Percentiles rank a stretch among this genome's conserved stretches.
These are phyloP conservation scores for Drosophila paulistorum DNA, from an alignment of 1,140 invertebrate genomes.

Conservation along the genomic window DNA sequence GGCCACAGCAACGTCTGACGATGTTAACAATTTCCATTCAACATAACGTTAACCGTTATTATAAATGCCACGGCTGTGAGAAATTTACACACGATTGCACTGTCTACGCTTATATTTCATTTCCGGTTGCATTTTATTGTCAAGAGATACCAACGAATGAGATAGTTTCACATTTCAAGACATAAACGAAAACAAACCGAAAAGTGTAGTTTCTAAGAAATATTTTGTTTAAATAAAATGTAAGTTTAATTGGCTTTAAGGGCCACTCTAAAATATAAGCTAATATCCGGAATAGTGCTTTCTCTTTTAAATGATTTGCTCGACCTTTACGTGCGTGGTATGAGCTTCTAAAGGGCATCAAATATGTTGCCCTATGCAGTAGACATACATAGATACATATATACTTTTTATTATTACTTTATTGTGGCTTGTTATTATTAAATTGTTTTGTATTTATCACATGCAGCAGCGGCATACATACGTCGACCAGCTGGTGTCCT, in stretches of 20 bases:
- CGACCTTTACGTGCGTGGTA: too few relatives aligned
- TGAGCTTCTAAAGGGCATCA: not conserved
- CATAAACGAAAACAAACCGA: not conserved
- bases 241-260: too few relatives aligned
- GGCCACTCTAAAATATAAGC: too few relatives aligned
- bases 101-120: conserved; percentile 57
- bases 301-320: too few relatives aligned
- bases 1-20: conserved; percentile 1
- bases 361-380: conserved; percentile 17
- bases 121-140: conserved; percentile 59
- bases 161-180: conserved; percentile 23
- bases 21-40: conserved; percentile 62
- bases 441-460: conserved; percentile 58
- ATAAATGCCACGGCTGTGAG: conserved; percentile 46
- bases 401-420: conserved; percentile 13
- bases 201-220: not conserved
- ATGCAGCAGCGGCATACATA: conserved; percentile 23
- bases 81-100: conserved; percentile 53
- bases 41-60: conserved; percentile 35
- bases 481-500: conserved; percentile 15
- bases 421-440: conserved; percentile 38
- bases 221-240: too few relatives aligned
- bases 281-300: too few relatives aligned
- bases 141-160: conserved; percentile 14
- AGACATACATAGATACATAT: not conserved